phyloP scores from a whole-genome alignment of 1,140 invertebrate genomes.

The Drosophila neocordata region DNA sequence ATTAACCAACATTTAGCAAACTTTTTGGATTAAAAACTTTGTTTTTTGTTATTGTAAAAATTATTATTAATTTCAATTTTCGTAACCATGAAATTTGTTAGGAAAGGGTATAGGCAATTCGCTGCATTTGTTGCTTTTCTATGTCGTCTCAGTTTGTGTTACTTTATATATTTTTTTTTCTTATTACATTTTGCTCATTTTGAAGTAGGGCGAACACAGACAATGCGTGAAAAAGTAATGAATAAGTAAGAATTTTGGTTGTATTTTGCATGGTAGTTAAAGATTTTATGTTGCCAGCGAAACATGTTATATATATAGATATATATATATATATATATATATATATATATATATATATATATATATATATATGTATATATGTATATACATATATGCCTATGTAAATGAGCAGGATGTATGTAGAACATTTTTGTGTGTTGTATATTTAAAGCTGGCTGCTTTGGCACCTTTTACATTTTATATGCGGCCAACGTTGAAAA shows the following conservation, averaged over 20 bases:
- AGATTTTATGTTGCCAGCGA: conserved; percentile 47
- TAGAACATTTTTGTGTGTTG: conserved; percentile 31
- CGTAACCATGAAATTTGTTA: too few relatives aligned
- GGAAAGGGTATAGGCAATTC: too few relatives aligned
- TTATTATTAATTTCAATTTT: too few relatives aligned
- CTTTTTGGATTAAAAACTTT: too few relatives aligned
- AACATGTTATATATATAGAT: background rate
- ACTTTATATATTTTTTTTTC: background rate
- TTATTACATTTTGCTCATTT: conserved; percentile 2
- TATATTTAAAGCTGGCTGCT: conserved; percentile 59
- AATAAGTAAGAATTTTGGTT: conserved; percentile 61
- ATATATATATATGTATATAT: conserved; percentile 11
- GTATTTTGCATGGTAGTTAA: conserved; percentile 48
- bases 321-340: background rate
- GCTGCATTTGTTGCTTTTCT: too few relatives aligned
- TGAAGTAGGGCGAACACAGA: conserved; percentile 22
- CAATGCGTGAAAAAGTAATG: conserved; percentile 62
- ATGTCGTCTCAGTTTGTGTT: too few relatives aligned
- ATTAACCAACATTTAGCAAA: too few relatives aligned
- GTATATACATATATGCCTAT: conserved; percentile 27
- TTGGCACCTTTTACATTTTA: conserved; percentile 69
- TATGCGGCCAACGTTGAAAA: conserved; percentile 41
- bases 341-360: background rate
- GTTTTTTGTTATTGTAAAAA: too few relatives aligned
- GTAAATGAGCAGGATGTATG: conserved; percentile 30